Evolutionary conservation across 2,113 vertebrate genomes (phyloP).

Genomic region (Nesospiza acunhae): DNA sequence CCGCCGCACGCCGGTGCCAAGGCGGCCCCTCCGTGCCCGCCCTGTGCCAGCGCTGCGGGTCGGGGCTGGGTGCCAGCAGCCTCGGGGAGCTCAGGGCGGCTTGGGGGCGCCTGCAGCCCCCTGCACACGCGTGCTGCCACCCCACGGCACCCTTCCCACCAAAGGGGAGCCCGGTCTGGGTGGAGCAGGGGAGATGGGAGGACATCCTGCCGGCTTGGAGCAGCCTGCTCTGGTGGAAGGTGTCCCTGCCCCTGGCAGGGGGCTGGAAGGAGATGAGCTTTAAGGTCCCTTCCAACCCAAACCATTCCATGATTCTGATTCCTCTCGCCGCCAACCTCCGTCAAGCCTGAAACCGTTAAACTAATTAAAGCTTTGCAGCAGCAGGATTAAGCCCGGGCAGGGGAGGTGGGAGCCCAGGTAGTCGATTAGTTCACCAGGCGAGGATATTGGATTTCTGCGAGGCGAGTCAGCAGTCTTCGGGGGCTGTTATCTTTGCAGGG

Average conservation of each 20-base stretch:
- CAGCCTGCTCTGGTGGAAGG: neutral
- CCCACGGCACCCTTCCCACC: neutral
- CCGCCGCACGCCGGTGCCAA: neutral
- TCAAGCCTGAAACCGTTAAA: conserved; percentile 70
- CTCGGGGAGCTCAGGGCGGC: neutral
- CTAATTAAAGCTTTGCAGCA: conserved; percentile 72
- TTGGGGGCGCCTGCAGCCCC: neutral
- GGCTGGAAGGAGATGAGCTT: neutral
- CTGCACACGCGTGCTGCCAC: neutral
- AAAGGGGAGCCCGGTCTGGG: neutral
- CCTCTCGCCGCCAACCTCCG: conserved; percentile 10
- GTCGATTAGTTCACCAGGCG: conserved; percentile 69
- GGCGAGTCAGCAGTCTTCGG: conserved; percentile 70
- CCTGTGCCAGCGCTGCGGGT: neutral
- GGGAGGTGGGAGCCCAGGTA: conserved; percentile 67
- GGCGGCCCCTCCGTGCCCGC: neutral
- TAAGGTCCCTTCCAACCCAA: neutral
- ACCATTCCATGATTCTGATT: conserved; percentile 8
- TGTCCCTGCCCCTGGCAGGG: neutral
- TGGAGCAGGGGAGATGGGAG: too few relatives aligned
- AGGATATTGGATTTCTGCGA: conserved; percentile 72
- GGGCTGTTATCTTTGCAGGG: conserved; percentile 71
- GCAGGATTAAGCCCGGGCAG: conserved; percentile 68
- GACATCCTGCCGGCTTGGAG: neutral
- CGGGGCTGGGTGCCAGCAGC: neutral